Evolutionary conservation across 2,113 vertebrate genomes (phyloP).

Genomic region (Propithecus coquereli): DNA sequence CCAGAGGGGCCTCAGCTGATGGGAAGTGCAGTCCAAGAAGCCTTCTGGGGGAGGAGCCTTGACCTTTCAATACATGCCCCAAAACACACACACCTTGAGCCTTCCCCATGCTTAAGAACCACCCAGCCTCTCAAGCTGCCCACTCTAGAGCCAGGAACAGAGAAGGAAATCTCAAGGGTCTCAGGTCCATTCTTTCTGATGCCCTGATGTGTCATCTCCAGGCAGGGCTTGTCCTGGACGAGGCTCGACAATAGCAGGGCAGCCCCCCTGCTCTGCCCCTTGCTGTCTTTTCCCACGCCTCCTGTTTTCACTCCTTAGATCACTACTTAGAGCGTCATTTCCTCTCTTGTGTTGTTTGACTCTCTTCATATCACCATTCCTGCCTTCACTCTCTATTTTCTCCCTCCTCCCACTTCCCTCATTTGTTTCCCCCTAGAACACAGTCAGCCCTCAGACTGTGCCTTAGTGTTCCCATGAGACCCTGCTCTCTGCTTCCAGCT

Average conservation of each 20-base stretch:
- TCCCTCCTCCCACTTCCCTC: background rate
- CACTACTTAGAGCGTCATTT: background rate
- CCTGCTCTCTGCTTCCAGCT: background rate
- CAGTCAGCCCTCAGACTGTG: background rate
- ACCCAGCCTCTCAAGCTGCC: background rate
- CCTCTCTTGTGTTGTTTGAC: rapidly evolving
- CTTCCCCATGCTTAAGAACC: background rate
- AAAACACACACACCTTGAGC: background rate
- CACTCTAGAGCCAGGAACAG: background rate
- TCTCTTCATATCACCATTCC: background rate
- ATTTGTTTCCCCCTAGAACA: rapidly evolving
- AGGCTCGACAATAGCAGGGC: background rate
- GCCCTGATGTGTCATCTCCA: background rate
- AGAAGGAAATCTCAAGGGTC: background rate
- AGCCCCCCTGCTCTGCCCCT: rapidly evolving
- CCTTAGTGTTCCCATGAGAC: background rate
- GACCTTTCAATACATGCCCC: background rate
- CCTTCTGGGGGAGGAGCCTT: background rate
- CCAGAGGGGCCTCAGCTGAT: background rate
- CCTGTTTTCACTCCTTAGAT: background rate
- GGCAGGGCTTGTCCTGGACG: background rate
- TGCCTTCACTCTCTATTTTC: background rate
- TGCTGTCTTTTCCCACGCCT: background rate
- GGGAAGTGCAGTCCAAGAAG: background rate
- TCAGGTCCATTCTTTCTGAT: background rate